Evolutionary conservation across 2,113 vertebrate species (phyloP).

Genomic region (Sebastes fasciatus): DNA sequence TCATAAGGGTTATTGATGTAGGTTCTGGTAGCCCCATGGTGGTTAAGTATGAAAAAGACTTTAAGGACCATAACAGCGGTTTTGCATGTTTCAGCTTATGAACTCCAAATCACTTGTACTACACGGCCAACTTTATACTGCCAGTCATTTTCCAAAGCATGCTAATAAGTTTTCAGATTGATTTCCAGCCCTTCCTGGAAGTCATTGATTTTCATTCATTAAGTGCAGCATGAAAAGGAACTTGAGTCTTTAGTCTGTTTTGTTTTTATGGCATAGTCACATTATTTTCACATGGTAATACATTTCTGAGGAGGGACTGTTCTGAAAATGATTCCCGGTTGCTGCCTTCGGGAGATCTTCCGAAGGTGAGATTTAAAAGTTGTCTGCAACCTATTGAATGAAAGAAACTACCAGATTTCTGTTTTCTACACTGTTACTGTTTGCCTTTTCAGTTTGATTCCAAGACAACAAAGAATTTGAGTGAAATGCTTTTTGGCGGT

Average conservation of each 20-base stretch:
- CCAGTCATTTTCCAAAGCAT: conserved; percentile 30
- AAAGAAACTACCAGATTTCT: conserved; percentile 2
- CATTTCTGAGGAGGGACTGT: background rate
- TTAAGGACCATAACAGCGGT: conserved; percentile 40
- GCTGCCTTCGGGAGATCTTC: conserved; percentile 5
- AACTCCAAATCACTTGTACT: conserved; percentile 27
- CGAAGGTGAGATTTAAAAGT: background rate
- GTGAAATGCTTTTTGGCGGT: conserved; percentile 24
- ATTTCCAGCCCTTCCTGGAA: conserved; percentile 30
- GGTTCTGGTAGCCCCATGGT: conserved; percentile 36
- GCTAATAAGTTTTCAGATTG: conserved; percentile 23
- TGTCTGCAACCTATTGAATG: background rate
- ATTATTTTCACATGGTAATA: background rate
- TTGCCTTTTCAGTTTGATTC: conserved; percentile 33
- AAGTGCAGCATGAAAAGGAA: conserved; percentile 24
- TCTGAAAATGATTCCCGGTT: background rate
- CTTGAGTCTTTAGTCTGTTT: conserved; percentile 6
- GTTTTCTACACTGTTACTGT: background rate
- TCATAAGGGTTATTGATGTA: conserved; percentile 50
- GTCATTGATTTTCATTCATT: conserved; percentile 43
- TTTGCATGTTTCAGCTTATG: conserved; percentile 46
- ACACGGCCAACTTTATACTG: background rate
- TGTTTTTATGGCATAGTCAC: background rate
- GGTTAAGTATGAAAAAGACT: conserved; percentile 37
- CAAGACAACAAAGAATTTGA: conserved; percentile 15